Conservation (phyloP, 2,113 vertebrate genomes). For the Regulus satrapa region DNA sequence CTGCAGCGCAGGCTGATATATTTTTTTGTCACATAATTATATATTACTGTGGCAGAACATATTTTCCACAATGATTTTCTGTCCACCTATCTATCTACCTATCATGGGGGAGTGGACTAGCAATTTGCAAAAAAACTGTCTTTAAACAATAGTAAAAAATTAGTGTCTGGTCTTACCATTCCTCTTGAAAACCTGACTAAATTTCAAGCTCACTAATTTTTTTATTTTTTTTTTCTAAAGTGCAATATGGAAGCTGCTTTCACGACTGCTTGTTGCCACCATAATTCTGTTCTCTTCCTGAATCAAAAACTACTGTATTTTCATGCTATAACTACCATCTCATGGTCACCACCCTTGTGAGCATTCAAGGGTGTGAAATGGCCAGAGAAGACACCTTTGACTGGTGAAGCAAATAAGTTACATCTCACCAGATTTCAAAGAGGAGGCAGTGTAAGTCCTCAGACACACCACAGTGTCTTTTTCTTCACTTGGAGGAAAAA, state of each 20-base stretch:
- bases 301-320: background rate
- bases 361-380: background rate
- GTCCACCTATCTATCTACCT: background rate
- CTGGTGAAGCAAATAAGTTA: background rate
- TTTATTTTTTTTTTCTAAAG: too few species aligned
- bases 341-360: background rate
- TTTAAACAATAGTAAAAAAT: background rate
- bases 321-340: background rate
- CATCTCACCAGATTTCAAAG: background rate
- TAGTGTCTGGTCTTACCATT: background rate
- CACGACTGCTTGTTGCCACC: background rate
- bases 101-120: background rate
- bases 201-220: background rate
- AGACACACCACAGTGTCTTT: background rate
- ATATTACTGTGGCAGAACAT: background rate
- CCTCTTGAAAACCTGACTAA: background rate
- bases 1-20: background rate
- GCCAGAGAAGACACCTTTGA: background rate
- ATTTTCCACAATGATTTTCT: conserved; percentile 8
- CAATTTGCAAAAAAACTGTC: background rate
- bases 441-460: background rate
- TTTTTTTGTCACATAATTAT: conserved; percentile 41
- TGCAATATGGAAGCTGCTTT: background rate
- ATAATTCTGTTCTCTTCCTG: background rate
- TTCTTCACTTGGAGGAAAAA: background rate